phyloP scores from a whole-genome alignment of 1,140 invertebrate species.

The Octopus bimaculoides region DNA sequence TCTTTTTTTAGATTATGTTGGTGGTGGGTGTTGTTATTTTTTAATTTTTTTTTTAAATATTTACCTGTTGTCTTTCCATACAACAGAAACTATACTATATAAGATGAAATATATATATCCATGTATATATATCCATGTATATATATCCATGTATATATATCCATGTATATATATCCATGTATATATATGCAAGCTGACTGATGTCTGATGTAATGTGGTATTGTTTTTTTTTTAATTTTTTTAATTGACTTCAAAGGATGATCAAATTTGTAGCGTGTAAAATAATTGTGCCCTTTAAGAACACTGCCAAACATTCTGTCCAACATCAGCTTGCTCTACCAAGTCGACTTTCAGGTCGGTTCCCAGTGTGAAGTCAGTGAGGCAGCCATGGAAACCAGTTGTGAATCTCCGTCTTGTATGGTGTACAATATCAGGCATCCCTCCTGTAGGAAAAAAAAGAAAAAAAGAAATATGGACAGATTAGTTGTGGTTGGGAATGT shows the following conservation, averaged over 20 bases:
- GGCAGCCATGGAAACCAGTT: slow-evolving; percentile 75
- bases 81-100: no score
- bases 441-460: slow-evolving; percentile 61
- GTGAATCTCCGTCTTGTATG: slow-evolving; percentile 68
- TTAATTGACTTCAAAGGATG: neutral
- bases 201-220: slow-evolving; percentile 1
- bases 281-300: slow-evolving; percentile 11
- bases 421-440: slow-evolving; percentile 71
- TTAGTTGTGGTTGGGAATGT: neutral
- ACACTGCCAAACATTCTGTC: slow-evolving; percentile 47
- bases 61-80: no score
- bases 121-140: slow-evolving; percentile 17
- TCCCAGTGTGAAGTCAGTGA: slow-evolving; percentile 75
- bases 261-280: neutral
- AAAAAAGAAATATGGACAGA: neutral
- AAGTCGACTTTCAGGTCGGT: slow-evolving; percentile 72
- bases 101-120: neutral
- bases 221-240: neutral
- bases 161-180: neutral
- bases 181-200: slow-evolving; percentile 23
- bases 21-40: no score
- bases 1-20: no score
- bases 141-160: neutral
- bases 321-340: slow-evolving; percentile 63
- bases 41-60: no score